Base-by-base conservation (phyloP, 2,888 invertebrate species). In the Melanostoma scalare region DNA sequence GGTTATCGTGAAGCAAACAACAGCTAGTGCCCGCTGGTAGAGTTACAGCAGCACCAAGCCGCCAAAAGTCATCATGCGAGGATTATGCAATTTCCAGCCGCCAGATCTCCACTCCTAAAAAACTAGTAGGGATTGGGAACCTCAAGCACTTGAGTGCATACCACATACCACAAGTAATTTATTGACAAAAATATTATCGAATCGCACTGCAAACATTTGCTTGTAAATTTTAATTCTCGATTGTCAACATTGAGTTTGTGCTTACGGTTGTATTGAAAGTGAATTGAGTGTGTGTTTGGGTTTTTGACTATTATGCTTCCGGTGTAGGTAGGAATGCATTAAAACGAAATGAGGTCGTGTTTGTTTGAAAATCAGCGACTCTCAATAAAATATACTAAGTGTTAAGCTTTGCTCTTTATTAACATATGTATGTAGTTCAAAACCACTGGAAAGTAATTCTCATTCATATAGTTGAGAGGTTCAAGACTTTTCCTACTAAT, bases 161-260 rank as follows among this genome's bases (percentile, higher is more conserved):
- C 61, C 40, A 8, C 36, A 53, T 40, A 46, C 60, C 46, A 61
- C 60, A 38, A 76, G 61, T 61, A 61, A 73, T 77, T 73, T 77
- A 82, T 77, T 77, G 81, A 82, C 77, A 73, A 68, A 82, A 77
- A 82, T 56, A 77, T 82, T 77, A 77, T 77, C 81, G 73, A 77
- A 82, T 81, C 77, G 72, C 67, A 77, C 61, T 77, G 73, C 63
- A 77, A 82, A 77, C 72, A 77, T 72, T 52, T 61, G 33, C 2
- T 56, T 36, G 55, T 55, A 50, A 30, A 36, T 60, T 71, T 67
- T 6, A 35, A 53, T 48, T 46, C 46, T 71, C 48, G 60, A 65
- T 71, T 81, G 76, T 81, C 75, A 80, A 60, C 76, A 75, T 3
- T 33, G 52, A 38, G 44, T 55, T 60, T 44, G 20, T 20, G 20